phyloP scores from a whole-genome alignment of 2,113 vertebrate genomes.

The Nycticryphes semicollaris region DNA sequence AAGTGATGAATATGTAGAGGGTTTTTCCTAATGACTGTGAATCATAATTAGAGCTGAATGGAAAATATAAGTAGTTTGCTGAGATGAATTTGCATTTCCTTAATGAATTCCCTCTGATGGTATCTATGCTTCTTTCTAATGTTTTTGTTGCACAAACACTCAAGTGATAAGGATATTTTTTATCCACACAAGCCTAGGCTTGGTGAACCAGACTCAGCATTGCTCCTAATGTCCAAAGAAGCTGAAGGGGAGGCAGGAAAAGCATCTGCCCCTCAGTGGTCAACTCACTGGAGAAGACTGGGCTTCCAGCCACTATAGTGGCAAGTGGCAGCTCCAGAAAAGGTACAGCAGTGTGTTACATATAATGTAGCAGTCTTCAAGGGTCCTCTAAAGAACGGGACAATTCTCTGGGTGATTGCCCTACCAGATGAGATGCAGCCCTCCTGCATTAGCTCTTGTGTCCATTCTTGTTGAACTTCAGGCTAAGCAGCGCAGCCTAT shows the following conservation, averaged over 20 bases:
- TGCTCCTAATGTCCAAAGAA: background rate
- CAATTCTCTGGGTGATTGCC: fast-evolving
- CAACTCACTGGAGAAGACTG: background rate
- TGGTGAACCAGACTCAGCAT: background rate
- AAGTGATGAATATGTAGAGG: background rate
- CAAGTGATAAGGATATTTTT: background rate
- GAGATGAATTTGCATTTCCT: background rate
- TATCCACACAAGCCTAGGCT: background rate
- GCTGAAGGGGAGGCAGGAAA: background rate
- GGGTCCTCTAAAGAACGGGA: background rate
- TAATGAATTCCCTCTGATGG: background rate
- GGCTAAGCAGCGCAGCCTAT: background rate
- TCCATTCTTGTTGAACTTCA: background rate
- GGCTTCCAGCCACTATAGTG: background rate
- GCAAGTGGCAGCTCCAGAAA: background rate
- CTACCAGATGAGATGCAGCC: background rate
- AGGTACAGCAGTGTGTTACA: background rate
- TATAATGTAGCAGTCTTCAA: background rate
- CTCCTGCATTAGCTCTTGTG: background rate
- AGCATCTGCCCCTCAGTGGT: background rate
- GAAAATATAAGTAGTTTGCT: background rate
- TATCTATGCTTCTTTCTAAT: background rate
- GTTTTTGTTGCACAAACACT: background rate
- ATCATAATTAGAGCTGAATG: background rate
- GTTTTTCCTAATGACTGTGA: background rate